phyloP scores from a whole-genome alignment of 2,113 vertebrate species.

The Hypomesus transpacificus region DNA sequence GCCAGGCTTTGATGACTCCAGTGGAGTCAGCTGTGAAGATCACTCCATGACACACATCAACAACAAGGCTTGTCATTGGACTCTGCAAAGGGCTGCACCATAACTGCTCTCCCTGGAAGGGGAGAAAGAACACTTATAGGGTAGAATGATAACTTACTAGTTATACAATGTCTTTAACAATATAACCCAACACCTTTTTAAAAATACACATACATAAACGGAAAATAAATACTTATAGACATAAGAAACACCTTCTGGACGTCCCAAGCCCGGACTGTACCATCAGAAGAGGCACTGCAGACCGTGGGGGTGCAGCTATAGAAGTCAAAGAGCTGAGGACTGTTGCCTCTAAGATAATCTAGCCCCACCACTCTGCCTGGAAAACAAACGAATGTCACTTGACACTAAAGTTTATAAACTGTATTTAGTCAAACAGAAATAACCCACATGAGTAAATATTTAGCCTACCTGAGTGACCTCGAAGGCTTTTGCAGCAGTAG shows the following conservation, averaged over 20 bases:
- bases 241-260: conserved; percentile 60
- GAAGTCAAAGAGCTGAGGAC: conserved; percentile 46
- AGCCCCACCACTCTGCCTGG: conserved; percentile 68
- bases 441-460: not conserved
- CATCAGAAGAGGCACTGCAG: conserved; percentile 72
- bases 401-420: not conserved
- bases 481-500: conserved; percentile 73
- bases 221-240: not conserved
- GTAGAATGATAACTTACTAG: too few relatives aligned
- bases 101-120: conserved; percentile 60
- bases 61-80: conserved; percentile 57
- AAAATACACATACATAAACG: not conserved
- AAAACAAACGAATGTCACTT: conserved; percentile 19
- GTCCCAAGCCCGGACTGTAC: conserved; percentile 73
- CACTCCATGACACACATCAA: conserved; percentile 52
- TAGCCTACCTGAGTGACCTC: conserved; percentile 70
- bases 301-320: conserved; percentile 50
- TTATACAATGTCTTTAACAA: too few relatives aligned
- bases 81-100: conserved; percentile 70
- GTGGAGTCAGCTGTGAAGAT: conserved; percentile 59
- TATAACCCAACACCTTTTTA: too few relatives aligned
- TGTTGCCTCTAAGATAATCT: conserved; percentile 62
- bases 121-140: not conserved
- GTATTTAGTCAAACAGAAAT: too few relatives aligned
- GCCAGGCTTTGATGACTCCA: conserved; percentile 65